phyloP scores from a whole-genome alignment of 2,113 vertebrate species.

The Syrmaticus mikado region DNA sequence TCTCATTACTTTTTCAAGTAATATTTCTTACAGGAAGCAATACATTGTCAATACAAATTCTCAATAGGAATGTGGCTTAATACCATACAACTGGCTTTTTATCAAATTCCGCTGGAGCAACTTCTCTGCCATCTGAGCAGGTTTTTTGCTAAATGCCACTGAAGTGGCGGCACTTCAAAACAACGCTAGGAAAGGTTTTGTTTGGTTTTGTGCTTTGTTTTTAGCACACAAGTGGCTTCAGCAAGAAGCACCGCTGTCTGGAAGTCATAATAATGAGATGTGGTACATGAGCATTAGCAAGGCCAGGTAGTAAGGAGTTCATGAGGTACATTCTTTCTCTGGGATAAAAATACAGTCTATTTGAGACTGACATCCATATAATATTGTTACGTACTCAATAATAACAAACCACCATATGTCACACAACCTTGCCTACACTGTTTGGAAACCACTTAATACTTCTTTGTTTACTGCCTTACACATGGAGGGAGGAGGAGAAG shows the following conservation, averaged over 20 bases:
- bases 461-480: slow-evolving; percentile 18
- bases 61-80: slow-evolving; percentile 75
- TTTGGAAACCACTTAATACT: slow-evolving; percentile 65
- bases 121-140: slow-evolving; percentile 78
- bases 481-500: not conserved
- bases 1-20: slow-evolving; percentile 17
- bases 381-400: slow-evolving; percentile 20
- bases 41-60: slow-evolving; percentile 73
- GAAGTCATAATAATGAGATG: not conserved
- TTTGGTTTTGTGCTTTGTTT: slow-evolving; percentile 70
- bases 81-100: slow-evolving; percentile 72
- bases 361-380: slow-evolving; percentile 26
- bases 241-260: not conserved
- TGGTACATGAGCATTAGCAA: not conserved
- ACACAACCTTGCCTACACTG: slow-evolving; percentile 42
- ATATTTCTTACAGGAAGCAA: slow-evolving; percentile 51
- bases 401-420: slow-evolving; percentile 66
- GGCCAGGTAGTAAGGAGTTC: not conserved
- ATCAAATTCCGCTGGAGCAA: slow-evolving; percentile 77
- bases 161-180: slow-evolving; percentile 78
- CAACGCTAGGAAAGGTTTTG: slow-evolving; percentile 71
- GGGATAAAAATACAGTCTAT: not conserved
- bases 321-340: not conserved
- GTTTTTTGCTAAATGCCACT: slow-evolving; percentile 77
- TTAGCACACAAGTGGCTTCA: slow-evolving; percentile 35